Conservation (phyloP, 2,797 vertebrate species). For the Leptoclinus maculatus region DNA sequence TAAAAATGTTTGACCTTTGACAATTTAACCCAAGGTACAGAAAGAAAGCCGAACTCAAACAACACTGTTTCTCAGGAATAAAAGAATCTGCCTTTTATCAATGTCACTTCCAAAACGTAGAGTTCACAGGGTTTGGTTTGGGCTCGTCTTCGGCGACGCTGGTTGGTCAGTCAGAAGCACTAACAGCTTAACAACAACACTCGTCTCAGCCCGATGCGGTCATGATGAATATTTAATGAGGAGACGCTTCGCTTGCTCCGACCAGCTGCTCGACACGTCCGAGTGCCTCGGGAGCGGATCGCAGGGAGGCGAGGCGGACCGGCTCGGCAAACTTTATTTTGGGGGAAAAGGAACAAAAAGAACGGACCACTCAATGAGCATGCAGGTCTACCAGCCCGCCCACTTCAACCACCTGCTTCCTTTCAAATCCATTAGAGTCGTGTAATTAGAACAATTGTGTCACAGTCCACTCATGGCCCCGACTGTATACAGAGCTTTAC, state of each 20-base stretch:
- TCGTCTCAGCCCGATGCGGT: conserved; percentile 55
- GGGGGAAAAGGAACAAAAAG: conserved; percentile 3
- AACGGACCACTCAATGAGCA: neutral
- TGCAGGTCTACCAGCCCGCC: conserved; percentile 2
- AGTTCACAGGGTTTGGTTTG: conserved; percentile 12
- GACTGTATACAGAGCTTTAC: neutral
- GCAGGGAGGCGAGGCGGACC: conserved; percentile 27
- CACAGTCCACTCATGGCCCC: too few species aligned
- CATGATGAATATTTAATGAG: conserved; percentile 71
- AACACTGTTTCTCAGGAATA: neutral
- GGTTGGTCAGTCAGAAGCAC: conserved; percentile 40
- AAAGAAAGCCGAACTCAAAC: neutral
- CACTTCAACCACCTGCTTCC: too few species aligned
- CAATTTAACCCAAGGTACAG: neutral
- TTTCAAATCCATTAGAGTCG: too few species aligned
- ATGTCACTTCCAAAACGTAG: too few species aligned
- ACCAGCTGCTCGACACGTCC: conserved; percentile 45
- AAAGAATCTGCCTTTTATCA: too few species aligned
- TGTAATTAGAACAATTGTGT: too few species aligned
- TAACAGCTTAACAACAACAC: conserved; percentile 46
- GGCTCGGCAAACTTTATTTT: conserved; percentile 18
- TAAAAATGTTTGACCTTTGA: neutral
- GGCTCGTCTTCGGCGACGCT: neutral
- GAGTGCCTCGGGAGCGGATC: conserved; percentile 33
- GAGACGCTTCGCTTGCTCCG: conserved; percentile 41